Base-by-base conservation (phyloP, 35 echinoderm and acorn worm species). In the Diadema setosum region DNA sequence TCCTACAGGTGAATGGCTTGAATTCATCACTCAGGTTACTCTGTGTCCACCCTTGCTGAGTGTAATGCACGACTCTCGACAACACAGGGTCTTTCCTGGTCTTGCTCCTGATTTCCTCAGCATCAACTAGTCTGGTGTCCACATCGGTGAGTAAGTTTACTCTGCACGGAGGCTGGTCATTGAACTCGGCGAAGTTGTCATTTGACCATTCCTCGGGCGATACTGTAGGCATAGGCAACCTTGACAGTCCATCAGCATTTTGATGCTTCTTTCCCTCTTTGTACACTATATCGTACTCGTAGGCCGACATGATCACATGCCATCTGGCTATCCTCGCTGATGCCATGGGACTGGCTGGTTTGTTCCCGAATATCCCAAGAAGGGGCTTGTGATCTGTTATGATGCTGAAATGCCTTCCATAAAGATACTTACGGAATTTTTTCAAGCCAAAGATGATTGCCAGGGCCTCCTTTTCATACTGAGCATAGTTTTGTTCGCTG, bases 341-440 rank as follows among this genome's bases (percentile, higher is more conserved):
- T 8, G 84, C 32, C 90, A 87, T 87, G 0, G 90, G 55, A 32
- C 70, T 92, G 8, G 84, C 41, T 25, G 91, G 58, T 46, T 90
- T 94, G 39, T 57, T 21, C 11, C 84, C 84, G 52, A 92, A 87
- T 58, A 92, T 12, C 3, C 21, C 65, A n/a, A 83, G 24, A 3
- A 93, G 46, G 37, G 85, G 91, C 81, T 93, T 89, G 70, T 94
- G 81, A 65, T 94, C 92, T 40, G 93, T 94, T 20, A 81, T 30
- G 17, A 94, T 64, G 1, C 82, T 93, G 49, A 93, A 93, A 21
- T 90, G 29, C 32, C 87, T 76, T 65, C 67, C 85, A 46, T 90
- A 75, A 18, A 90, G 75, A 34, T 57, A 94, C 42, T 82, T 85
- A 45, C 75, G 93, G 34, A 67, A 94, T 44, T 90, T 90, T 37